phyloP scores from a whole-genome alignment of 2,113 vertebrate species.

The Myrmecophaga tridactyla region DNA sequence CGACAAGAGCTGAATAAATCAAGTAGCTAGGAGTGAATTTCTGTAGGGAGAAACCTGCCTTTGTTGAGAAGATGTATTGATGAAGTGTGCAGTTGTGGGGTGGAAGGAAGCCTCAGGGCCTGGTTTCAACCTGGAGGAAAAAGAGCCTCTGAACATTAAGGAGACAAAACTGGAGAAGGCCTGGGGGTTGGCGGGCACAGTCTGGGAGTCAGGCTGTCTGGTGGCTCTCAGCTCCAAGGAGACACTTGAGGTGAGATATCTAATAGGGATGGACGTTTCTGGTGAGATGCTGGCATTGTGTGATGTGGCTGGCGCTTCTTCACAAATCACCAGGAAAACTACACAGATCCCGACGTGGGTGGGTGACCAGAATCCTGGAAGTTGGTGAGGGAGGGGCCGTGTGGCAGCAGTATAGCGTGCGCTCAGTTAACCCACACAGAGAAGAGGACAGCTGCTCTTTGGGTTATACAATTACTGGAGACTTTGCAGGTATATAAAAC shows the following conservation, averaged over 20 bases:
- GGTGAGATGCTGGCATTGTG: not conserved
- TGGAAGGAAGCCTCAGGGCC: not conserved
- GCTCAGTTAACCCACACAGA: not conserved
- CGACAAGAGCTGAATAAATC: not conserved
- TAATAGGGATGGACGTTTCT: not conserved
- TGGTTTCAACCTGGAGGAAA: not conserved
- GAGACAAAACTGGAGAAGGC: not conserved
- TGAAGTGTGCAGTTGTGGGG: not conserved
- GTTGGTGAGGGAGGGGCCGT: not conserved
- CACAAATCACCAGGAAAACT: not conserved
- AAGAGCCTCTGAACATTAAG: not conserved
- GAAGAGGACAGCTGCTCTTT: not conserved
- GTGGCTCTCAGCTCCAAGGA: not conserved
- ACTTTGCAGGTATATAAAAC: not conserved
- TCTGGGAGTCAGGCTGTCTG: not conserved
- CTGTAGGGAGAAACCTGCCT: not conserved
- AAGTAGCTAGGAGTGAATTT: not conserved
- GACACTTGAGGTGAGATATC: not conserved
- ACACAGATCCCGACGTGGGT: accelerated
- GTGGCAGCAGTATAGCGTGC: not conserved
- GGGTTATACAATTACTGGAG: not conserved
- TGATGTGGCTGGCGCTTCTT: not conserved
- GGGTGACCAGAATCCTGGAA: not conserved
- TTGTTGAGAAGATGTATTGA: not conserved
- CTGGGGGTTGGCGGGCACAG: accelerated